Evolutionary conservation across 2,888 invertebrate genomes (phyloP).

Genomic region (Eristalis pertinax): DNA sequence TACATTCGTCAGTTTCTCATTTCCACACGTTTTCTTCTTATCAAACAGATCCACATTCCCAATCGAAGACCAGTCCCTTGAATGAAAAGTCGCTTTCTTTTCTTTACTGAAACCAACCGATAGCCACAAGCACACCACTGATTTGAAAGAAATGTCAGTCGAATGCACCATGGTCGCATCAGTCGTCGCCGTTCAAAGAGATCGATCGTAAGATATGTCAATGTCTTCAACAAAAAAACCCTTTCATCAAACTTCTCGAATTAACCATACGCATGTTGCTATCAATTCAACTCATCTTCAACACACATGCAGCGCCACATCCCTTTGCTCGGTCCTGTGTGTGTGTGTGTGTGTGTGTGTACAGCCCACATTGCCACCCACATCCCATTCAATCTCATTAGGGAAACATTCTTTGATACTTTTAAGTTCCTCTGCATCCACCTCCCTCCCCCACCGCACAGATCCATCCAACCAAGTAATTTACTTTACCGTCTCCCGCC

Average conservation of each 20-base stretch:
- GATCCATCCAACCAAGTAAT: slow-evolving; percentile 17
- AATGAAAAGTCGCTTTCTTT: too few species aligned
- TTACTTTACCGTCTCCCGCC: slow-evolving; percentile 21
- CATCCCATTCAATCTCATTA: slow-evolving; percentile 66
- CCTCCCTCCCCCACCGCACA: not conserved
- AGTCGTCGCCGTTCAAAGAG: too few species aligned
- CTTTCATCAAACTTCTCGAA: not conserved
- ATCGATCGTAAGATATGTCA: too few species aligned
- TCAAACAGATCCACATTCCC: too few species aligned
- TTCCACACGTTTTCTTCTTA: too few species aligned
- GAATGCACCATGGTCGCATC: too few species aligned
- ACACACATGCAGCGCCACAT: not conserved
- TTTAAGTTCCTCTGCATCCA: slow-evolving; percentile 33
- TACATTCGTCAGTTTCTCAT: too few species aligned
- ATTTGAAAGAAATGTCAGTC: too few species aligned
- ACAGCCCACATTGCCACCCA: not conserved
- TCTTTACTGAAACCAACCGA: too few species aligned
- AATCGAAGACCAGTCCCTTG: too few species aligned
- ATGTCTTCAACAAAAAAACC: not conserved
- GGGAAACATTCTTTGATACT: slow-evolving; percentile 64
- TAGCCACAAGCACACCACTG: too few species aligned
- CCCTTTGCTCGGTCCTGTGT: not conserved
- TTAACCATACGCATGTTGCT: not conserved
- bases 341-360: not conserved
- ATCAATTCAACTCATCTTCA: slow-evolving; percentile 13